These are phyloP conservation scores for Eubasilissa regina DNA, from an alignment of 1,140 invertebrate species.

Conservation along the genomic window DNA sequence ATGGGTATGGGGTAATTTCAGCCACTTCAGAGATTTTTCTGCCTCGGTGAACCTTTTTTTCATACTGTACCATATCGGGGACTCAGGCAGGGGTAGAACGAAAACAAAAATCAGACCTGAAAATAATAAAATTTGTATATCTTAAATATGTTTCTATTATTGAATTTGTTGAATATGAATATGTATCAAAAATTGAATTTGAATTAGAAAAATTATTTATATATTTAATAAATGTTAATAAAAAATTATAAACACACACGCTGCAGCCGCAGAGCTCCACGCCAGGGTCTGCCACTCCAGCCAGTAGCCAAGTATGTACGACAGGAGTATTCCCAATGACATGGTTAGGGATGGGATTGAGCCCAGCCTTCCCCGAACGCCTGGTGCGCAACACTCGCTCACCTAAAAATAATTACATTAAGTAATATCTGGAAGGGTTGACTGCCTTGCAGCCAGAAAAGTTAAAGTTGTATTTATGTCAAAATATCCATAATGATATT, in stretches of 20 bases:
- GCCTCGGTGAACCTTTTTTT: conserved; percentile 71
- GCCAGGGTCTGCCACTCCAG: conserved; percentile 75
- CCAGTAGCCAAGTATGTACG: conserved; percentile 75
- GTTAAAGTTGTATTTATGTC: too few relatives aligned
- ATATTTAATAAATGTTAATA: neutral
- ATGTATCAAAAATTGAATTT: too few relatives aligned
- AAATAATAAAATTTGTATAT: conserved; percentile 59
- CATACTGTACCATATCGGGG: conserved; percentile 73
- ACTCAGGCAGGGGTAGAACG: conserved; percentile 74
- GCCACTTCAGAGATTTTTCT: conserved; percentile 67
- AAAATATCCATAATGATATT: neutral
- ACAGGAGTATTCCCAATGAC: conserved; percentile 76
- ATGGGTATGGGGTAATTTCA: conserved; percentile 65
- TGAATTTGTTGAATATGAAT: conserved; percentile 4
- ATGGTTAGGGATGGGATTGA: conserved; percentile 77
- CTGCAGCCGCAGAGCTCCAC: conserved; percentile 68
- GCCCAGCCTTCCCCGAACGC: conserved; percentile 76
- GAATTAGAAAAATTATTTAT: neutral
- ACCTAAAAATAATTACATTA: conserved; percentile 67
- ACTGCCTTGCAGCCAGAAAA: too few relatives aligned
- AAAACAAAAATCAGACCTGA: conserved; percentile 68
- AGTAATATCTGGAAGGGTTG: too few relatives aligned
- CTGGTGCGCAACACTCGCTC: conserved; percentile 77
- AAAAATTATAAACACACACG: conserved; percentile 66
- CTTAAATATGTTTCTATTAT: too few relatives aligned